phyloP scores from a whole-genome alignment of 2,113 vertebrate genomes.

The Gnathonemus echidnorhynchus region DNA sequence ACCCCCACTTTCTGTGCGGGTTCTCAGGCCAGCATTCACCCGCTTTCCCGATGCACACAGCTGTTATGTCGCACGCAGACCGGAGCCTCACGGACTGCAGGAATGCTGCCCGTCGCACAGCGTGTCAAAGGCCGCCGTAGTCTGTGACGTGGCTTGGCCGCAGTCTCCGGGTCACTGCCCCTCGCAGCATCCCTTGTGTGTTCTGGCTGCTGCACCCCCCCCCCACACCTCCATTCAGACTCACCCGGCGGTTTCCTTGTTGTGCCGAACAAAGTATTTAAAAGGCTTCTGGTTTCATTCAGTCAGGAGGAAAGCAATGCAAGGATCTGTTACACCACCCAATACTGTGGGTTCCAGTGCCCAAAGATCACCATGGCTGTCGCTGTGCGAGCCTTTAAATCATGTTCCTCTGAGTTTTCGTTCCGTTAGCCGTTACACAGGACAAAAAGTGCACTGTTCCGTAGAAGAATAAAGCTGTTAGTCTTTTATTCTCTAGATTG shows the following conservation, averaged over 20 bases:
- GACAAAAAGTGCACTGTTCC: background rate
- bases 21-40: background rate
- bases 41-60: constrained; percentile 12
- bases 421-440: background rate
- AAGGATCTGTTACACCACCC: background rate
- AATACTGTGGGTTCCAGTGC: background rate
- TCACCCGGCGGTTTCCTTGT: constrained; percentile 6
- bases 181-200: background rate
- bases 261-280: constrained; percentile 42
- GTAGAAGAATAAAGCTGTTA: constrained; percentile 40
- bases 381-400: background rate
- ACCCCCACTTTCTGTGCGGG: background rate
- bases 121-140: background rate
- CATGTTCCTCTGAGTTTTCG: background rate
- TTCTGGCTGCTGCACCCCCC: background rate
- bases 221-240: background rate
- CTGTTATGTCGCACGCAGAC: background rate
- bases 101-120: background rate
- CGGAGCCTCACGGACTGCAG: background rate
- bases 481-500: constrained; percentile 55
- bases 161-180: background rate
- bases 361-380: background rate
- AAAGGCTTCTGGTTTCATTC: constrained; percentile 39
- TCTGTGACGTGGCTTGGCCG: background rate
- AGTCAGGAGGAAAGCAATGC: constrained; percentile 14